A percentile compares a stretch with the other conserved stretches of the same genome.
Evolutionary conservation across 2,797 vertebrate species (phyloP).

Genomic region (Schizopygopsis pylzovi): DNA sequence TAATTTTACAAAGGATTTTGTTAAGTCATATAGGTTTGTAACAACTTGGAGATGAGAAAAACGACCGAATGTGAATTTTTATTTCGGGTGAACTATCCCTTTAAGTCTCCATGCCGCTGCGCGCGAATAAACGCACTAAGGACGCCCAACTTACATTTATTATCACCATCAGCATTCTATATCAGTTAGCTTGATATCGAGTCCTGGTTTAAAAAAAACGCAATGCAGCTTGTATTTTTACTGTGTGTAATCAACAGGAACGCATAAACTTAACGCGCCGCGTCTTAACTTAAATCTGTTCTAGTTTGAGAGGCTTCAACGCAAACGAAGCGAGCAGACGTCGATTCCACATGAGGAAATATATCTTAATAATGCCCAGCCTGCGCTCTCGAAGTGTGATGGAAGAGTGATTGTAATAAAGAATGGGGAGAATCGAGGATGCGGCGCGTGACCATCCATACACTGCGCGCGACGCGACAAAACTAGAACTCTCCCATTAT

Average conservation of each 20-base stretch:
- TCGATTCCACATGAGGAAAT: not conserved
- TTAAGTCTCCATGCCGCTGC: conserved; percentile 13
- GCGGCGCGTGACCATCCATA: conserved; percentile 12
- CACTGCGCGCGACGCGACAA: conserved; percentile 1
- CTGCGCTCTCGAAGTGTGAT: not conserved
- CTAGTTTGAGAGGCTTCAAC: not conserved
- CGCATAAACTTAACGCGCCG: conserved; percentile 16
- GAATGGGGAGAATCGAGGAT: conserved; percentile 6
- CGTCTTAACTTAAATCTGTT: conserved; percentile 29
- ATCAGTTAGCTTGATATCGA: not conserved
- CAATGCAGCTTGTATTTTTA: conserved; percentile 27
- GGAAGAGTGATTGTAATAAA: conserved; percentile 37
- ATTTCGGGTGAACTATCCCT: conserved; percentile 7
- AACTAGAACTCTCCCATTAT: not conserved
- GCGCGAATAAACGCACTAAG: conserved; percentile 12
- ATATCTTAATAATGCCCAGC: conserved; percentile 2
- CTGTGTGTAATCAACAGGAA: conserved; percentile 16
- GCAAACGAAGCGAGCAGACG: not conserved
- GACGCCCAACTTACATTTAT: conserved; percentile 8
- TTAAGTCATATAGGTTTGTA: not conserved
- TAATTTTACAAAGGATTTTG: not conserved
- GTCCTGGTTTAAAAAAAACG: conserved; percentile 1
- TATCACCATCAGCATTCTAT: not conserved
- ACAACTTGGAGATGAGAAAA: not conserved
- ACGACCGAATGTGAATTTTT: not conserved